Evolutionary conservation across 2,888 invertebrate species (phyloP).

Genomic region (Alviniconcha strummeri): DNA sequence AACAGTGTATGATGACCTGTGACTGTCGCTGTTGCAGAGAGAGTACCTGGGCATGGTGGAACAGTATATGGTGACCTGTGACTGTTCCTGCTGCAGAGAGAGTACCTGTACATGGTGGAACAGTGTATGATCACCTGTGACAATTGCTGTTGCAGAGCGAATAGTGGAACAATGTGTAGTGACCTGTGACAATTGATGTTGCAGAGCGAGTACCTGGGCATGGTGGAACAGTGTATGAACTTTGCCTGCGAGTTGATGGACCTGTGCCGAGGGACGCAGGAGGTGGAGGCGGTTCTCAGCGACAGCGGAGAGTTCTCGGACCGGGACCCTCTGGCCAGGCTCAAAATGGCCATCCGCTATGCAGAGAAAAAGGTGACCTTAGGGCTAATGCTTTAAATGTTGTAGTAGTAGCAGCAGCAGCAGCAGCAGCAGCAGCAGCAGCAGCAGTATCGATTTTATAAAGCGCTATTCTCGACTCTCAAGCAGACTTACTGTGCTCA

Average conservation of each 20-base stretch:
- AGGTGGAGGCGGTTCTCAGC: conserved; percentile 81
- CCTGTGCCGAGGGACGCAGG: conserved; percentile 82
- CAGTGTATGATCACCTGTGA: too few relatives aligned
- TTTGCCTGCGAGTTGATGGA: conserved; percentile 75
- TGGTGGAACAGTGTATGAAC: conserved; percentile 76
- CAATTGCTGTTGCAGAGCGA: conserved; percentile 73
- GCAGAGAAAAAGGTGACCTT: conserved; percentile 79
- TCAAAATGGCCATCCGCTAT: conserved; percentile 82
- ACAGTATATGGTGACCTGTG: conserved; percentile 64
- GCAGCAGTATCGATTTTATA: conserved; percentile 6
- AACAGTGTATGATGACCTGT: conserved; percentile 69
- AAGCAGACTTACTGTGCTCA: too few relatives aligned
- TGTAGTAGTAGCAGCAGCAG: conserved; percentile 5
- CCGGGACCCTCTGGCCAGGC: conserved; percentile 79
- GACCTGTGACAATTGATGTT: neutral
- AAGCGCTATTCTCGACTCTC: too few relatives aligned
- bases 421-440: neutral
- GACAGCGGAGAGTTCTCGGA: conserved; percentile 77
- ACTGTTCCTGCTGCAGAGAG: too few relatives aligned
- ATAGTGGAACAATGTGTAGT: conserved; percentile 71
- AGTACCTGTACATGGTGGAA: too few relatives aligned
- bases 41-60: conserved; percentile 79
- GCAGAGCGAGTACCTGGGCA: conserved; percentile 78
- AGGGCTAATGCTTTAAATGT: neutral
- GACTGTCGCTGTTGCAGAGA: conserved; percentile 51